phyloP scores from a whole-genome alignment of 2,888 invertebrate genomes.

The Margaritifera margaritifera region DNA sequence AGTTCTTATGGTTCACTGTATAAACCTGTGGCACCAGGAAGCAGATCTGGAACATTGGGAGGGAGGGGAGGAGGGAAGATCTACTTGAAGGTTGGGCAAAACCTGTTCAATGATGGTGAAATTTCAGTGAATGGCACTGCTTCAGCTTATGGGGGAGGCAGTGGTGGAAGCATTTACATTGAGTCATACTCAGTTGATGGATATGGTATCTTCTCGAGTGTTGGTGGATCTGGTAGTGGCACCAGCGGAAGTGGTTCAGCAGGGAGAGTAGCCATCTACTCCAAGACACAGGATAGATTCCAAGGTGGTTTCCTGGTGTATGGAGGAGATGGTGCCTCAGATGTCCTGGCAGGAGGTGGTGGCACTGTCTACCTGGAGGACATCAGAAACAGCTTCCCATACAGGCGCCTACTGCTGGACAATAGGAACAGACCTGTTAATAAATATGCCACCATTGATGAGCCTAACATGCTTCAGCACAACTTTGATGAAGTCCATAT shows the following conservation, averaged over 20 bases:
- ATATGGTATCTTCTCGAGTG: conserved; percentile 45
- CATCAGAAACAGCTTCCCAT: conserved; percentile 31
- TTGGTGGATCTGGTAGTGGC: conserved; percentile 43
- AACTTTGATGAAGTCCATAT: conserved; percentile 57
- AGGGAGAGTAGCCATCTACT: conserved; percentile 49
- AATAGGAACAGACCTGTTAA: conserved; percentile 44
- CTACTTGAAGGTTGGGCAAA: conserved; percentile 41
- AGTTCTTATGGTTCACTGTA: conserved; percentile 53
- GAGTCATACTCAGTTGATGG: conserved; percentile 47
- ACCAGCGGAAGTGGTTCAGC: conserved; percentile 51
- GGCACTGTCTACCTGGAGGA: conserved; percentile 59
- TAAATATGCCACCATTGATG: conserved; percentile 52
- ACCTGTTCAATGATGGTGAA: conserved; percentile 52
- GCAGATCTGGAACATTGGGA: conserved; percentile 38
- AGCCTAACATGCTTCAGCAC: conserved; percentile 25
- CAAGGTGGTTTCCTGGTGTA: conserved; percentile 43
- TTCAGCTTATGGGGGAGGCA: conserved; percentile 51
- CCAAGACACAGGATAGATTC: conserved; percentile 35
- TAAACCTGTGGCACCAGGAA: conserved; percentile 47
- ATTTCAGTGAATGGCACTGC: conserved; percentile 49
- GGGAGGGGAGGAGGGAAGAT: conserved; percentile 57
- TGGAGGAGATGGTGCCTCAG: conserved; percentile 41
- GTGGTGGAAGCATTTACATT: conserved; percentile 58
- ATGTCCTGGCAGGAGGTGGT: conserved; percentile 39
- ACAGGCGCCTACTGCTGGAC: conserved; percentile 47